These are phyloP conservation scores for Brachyptera putata DNA, from an alignment of 2,888 invertebrate species.

Conservation along the genomic window DNA sequence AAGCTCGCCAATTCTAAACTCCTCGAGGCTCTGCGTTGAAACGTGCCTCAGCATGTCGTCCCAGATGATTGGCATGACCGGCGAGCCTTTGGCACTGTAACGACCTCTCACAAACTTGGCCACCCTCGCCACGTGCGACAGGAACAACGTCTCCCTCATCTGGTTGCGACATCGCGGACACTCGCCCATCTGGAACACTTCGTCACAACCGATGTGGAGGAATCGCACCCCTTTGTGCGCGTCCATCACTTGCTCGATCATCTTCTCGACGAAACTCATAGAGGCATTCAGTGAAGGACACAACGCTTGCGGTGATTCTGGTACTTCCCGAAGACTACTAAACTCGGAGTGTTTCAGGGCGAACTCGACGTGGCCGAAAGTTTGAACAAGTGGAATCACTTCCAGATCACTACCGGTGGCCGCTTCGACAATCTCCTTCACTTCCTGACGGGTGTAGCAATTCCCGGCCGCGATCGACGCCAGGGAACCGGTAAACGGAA, in stretches of 20 bases:
- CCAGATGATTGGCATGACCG: slow-evolving; percentile 66
- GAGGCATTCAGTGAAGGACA: slow-evolving; percentile 65
- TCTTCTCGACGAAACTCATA: slow-evolving; percentile 57
- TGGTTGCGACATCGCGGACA: slow-evolving; percentile 56
- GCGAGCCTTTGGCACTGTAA: slow-evolving; percentile 45
- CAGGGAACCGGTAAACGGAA: slow-evolving; percentile 63
- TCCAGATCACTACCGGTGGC: slow-evolving; percentile 56
- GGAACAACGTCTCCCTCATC: slow-evolving; percentile 54
- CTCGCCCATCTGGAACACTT: slow-evolving; percentile 66
- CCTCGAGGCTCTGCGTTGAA: slow-evolving; percentile 54
- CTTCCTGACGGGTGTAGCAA: slow-evolving; percentile 55
- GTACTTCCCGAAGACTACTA: slow-evolving; percentile 59
- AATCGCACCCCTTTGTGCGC: slow-evolving; percentile 44
- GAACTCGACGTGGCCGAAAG: slow-evolving; percentile 73
- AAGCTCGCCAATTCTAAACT: slow-evolving; percentile 57
- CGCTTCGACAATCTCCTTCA: slow-evolving; percentile 50
- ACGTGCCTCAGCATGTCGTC: slow-evolving; percentile 74
- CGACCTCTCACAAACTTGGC: slow-evolving; percentile 55
- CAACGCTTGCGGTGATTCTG: slow-evolving; percentile 63
- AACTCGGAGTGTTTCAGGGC: slow-evolving; percentile 63
- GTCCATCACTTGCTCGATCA: slow-evolving; percentile 55
- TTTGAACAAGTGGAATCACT: slow-evolving; percentile 70
- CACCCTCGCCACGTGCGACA: slow-evolving; percentile 58
- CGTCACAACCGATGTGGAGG: slow-evolving; percentile 71
- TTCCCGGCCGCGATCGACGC: slow-evolving; percentile 53